Conservation (phyloP, 2,888 invertebrate species). For the Synergus umbraculus region DNA sequence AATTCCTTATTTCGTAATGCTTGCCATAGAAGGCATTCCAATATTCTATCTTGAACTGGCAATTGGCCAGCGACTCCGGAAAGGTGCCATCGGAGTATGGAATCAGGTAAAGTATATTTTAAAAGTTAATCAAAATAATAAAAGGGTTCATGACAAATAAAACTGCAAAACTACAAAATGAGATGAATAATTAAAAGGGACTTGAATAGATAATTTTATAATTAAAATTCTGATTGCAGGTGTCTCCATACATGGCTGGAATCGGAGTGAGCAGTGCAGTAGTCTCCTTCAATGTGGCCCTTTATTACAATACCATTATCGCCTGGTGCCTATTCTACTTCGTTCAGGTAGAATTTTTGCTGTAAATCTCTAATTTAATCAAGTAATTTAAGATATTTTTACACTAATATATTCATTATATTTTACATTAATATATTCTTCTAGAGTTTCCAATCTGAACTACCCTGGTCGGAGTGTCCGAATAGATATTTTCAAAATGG, state of each 20-base stretch:
- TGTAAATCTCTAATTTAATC: neutral
- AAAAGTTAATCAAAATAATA: neutral
- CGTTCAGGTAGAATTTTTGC: slow-evolving; percentile 80
- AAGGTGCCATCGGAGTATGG: slow-evolving; percentile 97
- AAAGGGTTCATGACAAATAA: neutral
- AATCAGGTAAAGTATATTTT: slow-evolving; percentile 81
- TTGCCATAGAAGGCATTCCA: slow-evolving; percentile 95
- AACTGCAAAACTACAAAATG: neutral
- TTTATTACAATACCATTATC: slow-evolving; percentile 98
- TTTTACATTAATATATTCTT: slow-evolving; percentile 43
- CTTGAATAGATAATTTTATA: neutral
- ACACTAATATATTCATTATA: neutral
- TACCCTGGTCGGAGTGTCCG: slow-evolving; percentile 96
- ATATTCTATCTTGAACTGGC: slow-evolving; percentile 97
- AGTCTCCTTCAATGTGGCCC: slow-evolving; percentile 96
- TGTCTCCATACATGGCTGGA: slow-evolving; percentile 91
- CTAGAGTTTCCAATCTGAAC: slow-evolving; percentile 91
- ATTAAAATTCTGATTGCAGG: slow-evolving; percentile 68
- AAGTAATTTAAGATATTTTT: neutral
- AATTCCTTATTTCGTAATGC: slow-evolving; percentile 97
- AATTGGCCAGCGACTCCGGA: slow-evolving; percentile 94
- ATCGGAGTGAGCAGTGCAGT: slow-evolving; percentile 96
- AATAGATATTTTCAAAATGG: slow-evolving; percentile 88
- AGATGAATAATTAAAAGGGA: neutral
- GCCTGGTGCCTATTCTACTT: slow-evolving; percentile 98